Percentiles rank a stretch among this genome's conserved stretches.
Evolutionary conservation across 2,888 invertebrate genomes (phyloP).

Genomic region (Dascillus cervinus): DNA sequence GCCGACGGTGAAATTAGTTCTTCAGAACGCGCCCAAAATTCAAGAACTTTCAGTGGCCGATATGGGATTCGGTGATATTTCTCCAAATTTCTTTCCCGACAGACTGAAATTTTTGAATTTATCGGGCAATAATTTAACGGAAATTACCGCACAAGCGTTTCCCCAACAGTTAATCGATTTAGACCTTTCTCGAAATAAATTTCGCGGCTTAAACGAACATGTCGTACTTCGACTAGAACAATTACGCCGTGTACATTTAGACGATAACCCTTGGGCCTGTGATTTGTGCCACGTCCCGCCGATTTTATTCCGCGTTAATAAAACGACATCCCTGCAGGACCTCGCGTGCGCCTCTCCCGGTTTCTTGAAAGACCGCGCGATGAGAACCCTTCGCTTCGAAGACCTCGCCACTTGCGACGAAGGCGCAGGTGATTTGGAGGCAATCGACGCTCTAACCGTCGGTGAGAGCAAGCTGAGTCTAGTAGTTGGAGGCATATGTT

Average conservation of each 20-base stretch:
- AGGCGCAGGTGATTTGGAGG: constrained; percentile 44
- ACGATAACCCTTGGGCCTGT: constrained; percentile 63
- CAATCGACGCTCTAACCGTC: constrained; percentile 31
- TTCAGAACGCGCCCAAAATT: constrained; percentile 52
- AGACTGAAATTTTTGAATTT: constrained; percentile 61
- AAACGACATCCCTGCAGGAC: constrained; percentile 47
- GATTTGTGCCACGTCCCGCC: constrained; percentile 55
- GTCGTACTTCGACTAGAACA: constrained; percentile 52
- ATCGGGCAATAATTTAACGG: constrained; percentile 61
- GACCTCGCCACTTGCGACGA: constrained; percentile 44
- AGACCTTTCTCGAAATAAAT: constrained; percentile 66
- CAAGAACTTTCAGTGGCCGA: constrained; percentile 53
- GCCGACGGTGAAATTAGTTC: constrained; percentile 49
- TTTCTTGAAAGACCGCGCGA: constrained; percentile 44
- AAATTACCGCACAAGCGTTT: constrained; percentile 50
- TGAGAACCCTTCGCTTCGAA: constrained; percentile 36
- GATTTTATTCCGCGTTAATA: constrained; percentile 50
- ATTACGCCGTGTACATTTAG: constrained; percentile 47
- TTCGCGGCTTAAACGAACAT: constrained; percentile 54
- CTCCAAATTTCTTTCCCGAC: constrained; percentile 51
- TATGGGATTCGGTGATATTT: constrained; percentile 49
- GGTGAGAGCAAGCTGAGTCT: constrained; percentile 43
- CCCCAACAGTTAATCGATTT: constrained; percentile 54
- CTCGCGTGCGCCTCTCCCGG: constrained; percentile 54
- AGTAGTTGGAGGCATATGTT: constrained; percentile 44